These are phyloP conservation scores for Pseudomyrmex sp. DNA, from an alignment of 1,140 invertebrate genomes.

Conservation along the genomic window DNA sequence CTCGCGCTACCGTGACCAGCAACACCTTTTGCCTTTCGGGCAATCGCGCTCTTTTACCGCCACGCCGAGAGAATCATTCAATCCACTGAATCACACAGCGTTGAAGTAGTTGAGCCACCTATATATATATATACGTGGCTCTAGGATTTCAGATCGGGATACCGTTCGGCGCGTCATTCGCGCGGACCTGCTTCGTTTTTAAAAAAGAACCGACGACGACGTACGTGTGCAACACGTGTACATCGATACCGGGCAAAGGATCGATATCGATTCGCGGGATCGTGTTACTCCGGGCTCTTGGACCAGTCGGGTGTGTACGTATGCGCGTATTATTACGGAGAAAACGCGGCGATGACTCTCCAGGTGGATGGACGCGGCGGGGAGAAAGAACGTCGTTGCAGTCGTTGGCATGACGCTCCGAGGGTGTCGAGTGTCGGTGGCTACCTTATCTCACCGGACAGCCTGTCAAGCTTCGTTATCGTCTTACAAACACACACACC, in stretches of 20 bases:
- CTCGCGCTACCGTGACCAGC: conserved; percentile 13
- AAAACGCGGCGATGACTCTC: conserved; percentile 72
- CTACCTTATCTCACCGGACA: conserved; percentile 81
- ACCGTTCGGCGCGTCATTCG: conserved; percentile 69
- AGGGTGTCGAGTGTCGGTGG: conserved; percentile 81
- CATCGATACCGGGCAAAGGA: conserved; percentile 71
- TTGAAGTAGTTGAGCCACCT: conserved; percentile 10
- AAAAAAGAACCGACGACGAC: conserved; percentile 23
- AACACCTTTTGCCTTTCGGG: not conserved
- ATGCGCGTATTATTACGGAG: conserved; percentile 73
- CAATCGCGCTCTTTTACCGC: not conserved
- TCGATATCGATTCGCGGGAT: conserved; percentile 65
- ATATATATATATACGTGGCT: conserved; percentile 43
- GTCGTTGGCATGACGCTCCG: conserved; percentile 70
- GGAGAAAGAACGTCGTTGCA: conserved; percentile 47
- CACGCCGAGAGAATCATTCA: not conserved
- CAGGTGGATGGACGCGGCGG: conserved; percentile 51
- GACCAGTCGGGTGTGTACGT: conserved; percentile 68
- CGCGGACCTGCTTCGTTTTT: conserved; percentile 75
- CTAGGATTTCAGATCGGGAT: conserved; percentile 72
- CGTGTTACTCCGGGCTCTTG: conserved; percentile 48
- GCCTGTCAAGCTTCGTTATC: conserved; percentile 84
- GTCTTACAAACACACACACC: conserved; percentile 78
- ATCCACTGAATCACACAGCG: not conserved
- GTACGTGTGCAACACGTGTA: conserved; percentile 65